Base-by-base conservation (phyloP, 2,113 vertebrate species). In the Salvelinus sp. region DNA sequence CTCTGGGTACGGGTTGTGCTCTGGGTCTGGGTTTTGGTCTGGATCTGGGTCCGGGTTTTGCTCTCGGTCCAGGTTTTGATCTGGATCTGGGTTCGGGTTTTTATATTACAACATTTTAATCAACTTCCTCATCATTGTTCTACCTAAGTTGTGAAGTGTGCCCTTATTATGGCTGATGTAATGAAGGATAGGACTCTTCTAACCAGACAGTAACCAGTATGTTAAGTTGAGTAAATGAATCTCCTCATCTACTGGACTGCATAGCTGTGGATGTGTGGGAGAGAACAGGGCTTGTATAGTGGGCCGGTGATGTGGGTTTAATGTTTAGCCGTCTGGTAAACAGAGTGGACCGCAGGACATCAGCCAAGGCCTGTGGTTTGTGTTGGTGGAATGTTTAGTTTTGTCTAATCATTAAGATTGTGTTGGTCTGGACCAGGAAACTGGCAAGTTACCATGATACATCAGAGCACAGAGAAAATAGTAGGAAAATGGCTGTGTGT, bases 241-340 rank as follows among this genome's bases (percentile, higher is more conserved):
- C 3, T 38, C 54, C 33, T 6, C 14, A 25, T 70, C 2, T 75
- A 23, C 33, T 62, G 69, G 27, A 16, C 18, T 20, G 47, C 30
- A 25, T 48, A 7, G 58, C 58, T 22, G 5, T 6, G 58, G 58
- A 25, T 58, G 77, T 25, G 44, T 44, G 6, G 66, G 47, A 57
- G 50, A 12, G 70, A 62, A n/a, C 18, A 50, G 27, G 68, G 57
- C 65, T 28, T 7, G 75, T 74, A 77, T 18, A 79, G 33, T 89
- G 85, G 82, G 20, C 22, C 14, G n/a, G 10, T 70, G 69, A 14
- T 70, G 22, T 25, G 13, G 44, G 82, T 84, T 90, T 88, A 92
- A 92, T 91, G 81, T 88, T 88, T 90, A 88, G 86, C 88, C 68
- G 30, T 58, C 65, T 30, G 74, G 62, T 77, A 82, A 87, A 86